Percentiles rank a stretch among this genome's conserved stretches.
Evolutionary conservation across 2,113 vertebrate genomes (phyloP).

Genomic region (Vulpes lagopus): DNA sequence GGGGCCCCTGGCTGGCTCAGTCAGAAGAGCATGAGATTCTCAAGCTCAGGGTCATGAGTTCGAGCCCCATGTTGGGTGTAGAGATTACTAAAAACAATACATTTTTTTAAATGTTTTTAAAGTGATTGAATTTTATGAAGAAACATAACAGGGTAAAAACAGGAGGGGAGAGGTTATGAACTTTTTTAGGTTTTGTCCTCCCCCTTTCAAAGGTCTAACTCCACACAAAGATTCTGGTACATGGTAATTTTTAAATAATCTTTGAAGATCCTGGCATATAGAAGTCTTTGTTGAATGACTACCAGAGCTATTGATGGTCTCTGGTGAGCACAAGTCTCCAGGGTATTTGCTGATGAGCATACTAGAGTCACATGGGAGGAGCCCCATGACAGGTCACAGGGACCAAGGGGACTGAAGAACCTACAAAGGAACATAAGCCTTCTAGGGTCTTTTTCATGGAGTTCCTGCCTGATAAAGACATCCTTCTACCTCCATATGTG

Average conservation of each 20-base stretch:
- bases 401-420: background rate
- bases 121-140: background rate
- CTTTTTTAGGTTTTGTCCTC: background rate
- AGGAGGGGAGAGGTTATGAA: background rate
- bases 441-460: background rate
- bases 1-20: background rate
- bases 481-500: background rate
- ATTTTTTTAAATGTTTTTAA: background rate
- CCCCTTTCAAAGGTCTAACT: background rate
- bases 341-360: background rate
- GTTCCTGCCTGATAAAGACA: background rate
- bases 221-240: background rate
- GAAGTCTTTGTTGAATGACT: background rate
- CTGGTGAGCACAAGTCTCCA: background rate
- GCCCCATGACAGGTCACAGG: background rate
- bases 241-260: background rate
- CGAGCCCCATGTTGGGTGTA: background rate
- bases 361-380: background rate
- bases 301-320: background rate
- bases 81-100: background rate
- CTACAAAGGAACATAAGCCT: background rate
- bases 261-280: background rate
- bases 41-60: background rate
- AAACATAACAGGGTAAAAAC: conserved; percentile 30
- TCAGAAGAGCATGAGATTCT: background rate